These are phyloP conservation scores for Sitta europaea DNA, from an alignment of 2,113 vertebrate species.

Conservation along the genomic window DNA sequence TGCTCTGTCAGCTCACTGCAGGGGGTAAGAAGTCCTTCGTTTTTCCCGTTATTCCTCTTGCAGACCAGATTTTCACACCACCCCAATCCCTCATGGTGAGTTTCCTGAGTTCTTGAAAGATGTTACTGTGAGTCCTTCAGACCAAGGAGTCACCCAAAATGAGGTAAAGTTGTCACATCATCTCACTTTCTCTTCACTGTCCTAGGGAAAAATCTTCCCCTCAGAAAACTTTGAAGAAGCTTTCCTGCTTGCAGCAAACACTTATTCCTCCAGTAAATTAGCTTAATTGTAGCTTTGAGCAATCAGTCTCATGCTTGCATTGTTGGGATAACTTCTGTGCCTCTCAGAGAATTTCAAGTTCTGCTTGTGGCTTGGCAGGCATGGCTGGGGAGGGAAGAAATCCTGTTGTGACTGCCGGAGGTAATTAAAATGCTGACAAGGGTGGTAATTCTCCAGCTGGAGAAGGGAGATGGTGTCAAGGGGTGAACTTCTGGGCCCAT, in stretches of 20 bases:
- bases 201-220: neutral
- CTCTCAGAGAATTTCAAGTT: fast-evolving
- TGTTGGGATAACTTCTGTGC: neutral
- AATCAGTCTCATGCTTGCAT: neutral
- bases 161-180: neutral
- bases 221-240: neutral
- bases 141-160: neutral
- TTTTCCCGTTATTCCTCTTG: neutral
- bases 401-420: neutral
- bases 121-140: neutral
- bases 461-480: neutral
- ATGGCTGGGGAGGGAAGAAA: neutral
- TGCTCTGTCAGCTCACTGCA: neutral
- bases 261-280: neutral
- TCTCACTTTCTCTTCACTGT: neutral
- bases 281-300: neutral
- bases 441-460: neutral
- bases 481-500: neutral
- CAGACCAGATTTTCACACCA: neutral
- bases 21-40: neutral
- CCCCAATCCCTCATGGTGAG: neutral
- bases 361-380: neutral
- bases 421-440: neutral
- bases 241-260: neutral
- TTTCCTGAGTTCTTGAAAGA: fast-evolving